Percentiles rank a stretch among this genome's conserved stretches.
phyloP scores from a whole-genome alignment of 2,113 vertebrate species.

The Toxotes chatareus region DNA sequence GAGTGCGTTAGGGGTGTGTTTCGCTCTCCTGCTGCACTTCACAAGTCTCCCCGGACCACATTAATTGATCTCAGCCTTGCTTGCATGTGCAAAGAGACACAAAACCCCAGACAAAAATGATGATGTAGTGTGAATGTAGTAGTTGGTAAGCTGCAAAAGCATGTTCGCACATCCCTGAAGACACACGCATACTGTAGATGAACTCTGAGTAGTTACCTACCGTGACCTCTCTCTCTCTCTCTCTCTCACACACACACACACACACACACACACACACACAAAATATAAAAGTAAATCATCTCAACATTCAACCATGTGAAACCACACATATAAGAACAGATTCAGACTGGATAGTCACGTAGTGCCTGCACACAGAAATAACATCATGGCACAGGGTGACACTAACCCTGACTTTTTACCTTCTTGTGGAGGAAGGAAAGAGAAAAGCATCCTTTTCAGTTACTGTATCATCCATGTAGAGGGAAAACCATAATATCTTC shows the following conservation, averaged over 20 bases:
- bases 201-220: constrained; percentile 12
- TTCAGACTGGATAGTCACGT: constrained; percentile 10
- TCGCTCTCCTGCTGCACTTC: constrained; percentile 55
- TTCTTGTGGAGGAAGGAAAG: neutral
- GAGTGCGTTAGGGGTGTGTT: constrained; percentile 49
- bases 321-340: constrained; percentile 11
- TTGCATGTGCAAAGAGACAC: constrained; percentile 45
- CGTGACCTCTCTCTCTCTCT: neutral
- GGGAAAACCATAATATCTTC: neutral
- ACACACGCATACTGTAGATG: neutral
- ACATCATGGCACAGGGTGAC: neutral
- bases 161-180: constrained; percentile 8
- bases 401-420: constrained; percentile 1
- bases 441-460: constrained; percentile 8
- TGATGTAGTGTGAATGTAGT: constrained; percentile 26
- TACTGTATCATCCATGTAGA: neutral
- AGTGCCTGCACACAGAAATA: neutral
- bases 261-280: neutral
- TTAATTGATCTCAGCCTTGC: constrained; percentile 60
- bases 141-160: constrained; percentile 5
- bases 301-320: constrained; percentile 8
- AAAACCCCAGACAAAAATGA: constrained; percentile 28
- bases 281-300: constrained; percentile 28
- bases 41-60: constrained; percentile 44
- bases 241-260: neutral